Evolutionary conservation across 2,797 vertebrate genomes (phyloP).

Genomic region (Enteromius argenteus): DNA sequence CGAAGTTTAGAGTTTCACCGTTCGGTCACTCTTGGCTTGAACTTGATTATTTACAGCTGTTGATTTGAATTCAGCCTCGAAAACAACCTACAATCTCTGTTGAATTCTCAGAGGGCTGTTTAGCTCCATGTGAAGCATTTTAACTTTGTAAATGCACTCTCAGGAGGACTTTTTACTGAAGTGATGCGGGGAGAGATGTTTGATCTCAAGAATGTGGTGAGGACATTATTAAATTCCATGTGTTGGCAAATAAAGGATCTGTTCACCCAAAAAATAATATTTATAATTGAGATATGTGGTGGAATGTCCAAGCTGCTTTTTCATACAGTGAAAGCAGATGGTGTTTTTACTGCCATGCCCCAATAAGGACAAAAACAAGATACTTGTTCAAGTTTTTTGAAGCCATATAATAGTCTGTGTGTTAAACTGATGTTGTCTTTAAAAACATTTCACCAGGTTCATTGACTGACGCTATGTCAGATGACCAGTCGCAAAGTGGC

Average conservation of each 20-base stretch:
- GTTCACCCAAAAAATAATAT: not conserved
- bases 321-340: not conserved
- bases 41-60: constrained; percentile 19
- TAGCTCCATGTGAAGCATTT: constrained; percentile 5
- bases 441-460: not conserved
- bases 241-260: constrained; percentile 28
- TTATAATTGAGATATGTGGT: not conserved
- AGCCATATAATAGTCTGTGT: not conserved
- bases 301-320: not conserved
- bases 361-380: not conserved
- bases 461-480: not conserved
- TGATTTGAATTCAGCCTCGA: constrained; percentile 4
- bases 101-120: constrained; percentile 25
- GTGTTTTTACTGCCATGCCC: not conserved
- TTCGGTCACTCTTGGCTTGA: constrained; percentile 1
- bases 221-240: constrained; percentile 21
- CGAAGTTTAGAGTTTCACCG: not conserved
- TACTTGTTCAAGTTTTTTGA: not conserved
- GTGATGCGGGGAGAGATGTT: constrained; percentile 14
- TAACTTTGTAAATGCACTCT: constrained; percentile 44
- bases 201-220: constrained; percentile 36
- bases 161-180: constrained; percentile 31
- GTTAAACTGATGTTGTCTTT: not conserved
- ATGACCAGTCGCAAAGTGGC: not conserved
- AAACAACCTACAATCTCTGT: not conserved